Base-by-base conservation (phyloP, 2,113 vertebrate species). In the Trinectes maculatus region DNA sequence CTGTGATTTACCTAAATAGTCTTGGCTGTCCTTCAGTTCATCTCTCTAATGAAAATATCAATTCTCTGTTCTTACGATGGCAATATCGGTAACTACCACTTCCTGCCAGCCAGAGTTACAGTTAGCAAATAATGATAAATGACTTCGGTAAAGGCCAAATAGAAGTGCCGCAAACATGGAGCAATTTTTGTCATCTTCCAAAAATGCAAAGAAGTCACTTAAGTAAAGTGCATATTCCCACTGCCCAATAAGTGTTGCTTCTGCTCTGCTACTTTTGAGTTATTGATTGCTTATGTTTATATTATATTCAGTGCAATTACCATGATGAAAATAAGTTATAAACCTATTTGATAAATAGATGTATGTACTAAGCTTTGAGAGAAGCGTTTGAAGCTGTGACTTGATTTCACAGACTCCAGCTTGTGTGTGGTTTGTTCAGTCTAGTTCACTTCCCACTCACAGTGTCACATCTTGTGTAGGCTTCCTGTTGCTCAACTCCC, bases 1-100 rank as follows among this genome's bases (percentile, higher is more conserved):
- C 80, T 87, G 85, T 85, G 84, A 89, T 89, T 89, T 87, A 87
- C 84, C 81, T 85, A 80, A 89, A 89, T 84, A 83, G 77, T 81
- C 83, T n/a, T 88, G 83, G 62, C 85, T 81, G 69, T 85, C 80
- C 77, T 85, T 80, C 80, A 85, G 79, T 89, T 75, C 73, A 64
- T 86, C 86, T 80, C 74, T 58, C 57, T 89, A 88, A 88, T 89
- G 82, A 89, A 87, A 88, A 82, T 80, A 81, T 84, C 62, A 74
- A 79, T 74, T 77, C 75, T 79, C 74, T 80, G 25, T 78, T 87
- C 80, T 79, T 81, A 67, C 61, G 79, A 78, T 81, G 70, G 70
- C 54, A 77, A 61, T 80, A 89, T 89, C 85, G 85, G 80, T 80
- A 84, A 82, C 64, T 57, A 40, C 49, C 57, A 61, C 61, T 57